Conservation (phyloP, 2,888 invertebrate species). For the Drosophila monieri region DNA sequence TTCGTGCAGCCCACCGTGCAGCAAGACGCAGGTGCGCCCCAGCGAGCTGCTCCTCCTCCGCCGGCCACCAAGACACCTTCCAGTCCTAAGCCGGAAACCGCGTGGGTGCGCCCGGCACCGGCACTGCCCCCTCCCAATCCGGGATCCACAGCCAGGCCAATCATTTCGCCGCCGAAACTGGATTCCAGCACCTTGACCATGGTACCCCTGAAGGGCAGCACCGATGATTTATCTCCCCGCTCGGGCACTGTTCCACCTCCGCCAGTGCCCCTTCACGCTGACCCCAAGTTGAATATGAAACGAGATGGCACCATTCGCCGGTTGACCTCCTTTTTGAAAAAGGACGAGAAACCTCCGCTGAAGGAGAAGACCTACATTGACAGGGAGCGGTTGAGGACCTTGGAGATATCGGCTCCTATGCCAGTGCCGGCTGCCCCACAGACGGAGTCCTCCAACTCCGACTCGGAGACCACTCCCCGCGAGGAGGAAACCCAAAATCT, state of each 20-base stretch:
- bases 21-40: conserved; percentile 79
- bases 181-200: conserved; percentile 88
- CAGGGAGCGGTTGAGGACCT: conserved; percentile 88
- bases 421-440: conserved; percentile 85
- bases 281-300: conserved; percentile 84
- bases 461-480: conserved; percentile 82
- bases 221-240: conserved; percentile 84
- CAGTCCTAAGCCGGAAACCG: conserved; percentile 57
- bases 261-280: conserved; percentile 82
- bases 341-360: conserved; percentile 86
- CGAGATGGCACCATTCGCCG: conserved; percentile 88
- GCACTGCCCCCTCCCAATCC: conserved; percentile 88
- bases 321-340: conserved; percentile 90
- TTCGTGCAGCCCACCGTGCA: conserved; percentile 84
- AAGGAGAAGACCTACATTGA: conserved; percentile 89
- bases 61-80: conserved; percentile 84
- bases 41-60: conserved; percentile 87
- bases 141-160: conserved; percentile 87
- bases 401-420: conserved; percentile 94
- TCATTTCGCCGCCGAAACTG: conserved; percentile 92
- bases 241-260: conserved; percentile 86
- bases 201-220: conserved; percentile 61
- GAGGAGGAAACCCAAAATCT: conserved; percentile 84
- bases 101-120: conserved; percentile 81
- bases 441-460: conserved; percentile 85